Evolutionary conservation across 2,888 invertebrate species (phyloP), one percentile per base, ranked within the genome.

Genomic region (Syrista parreyssii): DNA sequence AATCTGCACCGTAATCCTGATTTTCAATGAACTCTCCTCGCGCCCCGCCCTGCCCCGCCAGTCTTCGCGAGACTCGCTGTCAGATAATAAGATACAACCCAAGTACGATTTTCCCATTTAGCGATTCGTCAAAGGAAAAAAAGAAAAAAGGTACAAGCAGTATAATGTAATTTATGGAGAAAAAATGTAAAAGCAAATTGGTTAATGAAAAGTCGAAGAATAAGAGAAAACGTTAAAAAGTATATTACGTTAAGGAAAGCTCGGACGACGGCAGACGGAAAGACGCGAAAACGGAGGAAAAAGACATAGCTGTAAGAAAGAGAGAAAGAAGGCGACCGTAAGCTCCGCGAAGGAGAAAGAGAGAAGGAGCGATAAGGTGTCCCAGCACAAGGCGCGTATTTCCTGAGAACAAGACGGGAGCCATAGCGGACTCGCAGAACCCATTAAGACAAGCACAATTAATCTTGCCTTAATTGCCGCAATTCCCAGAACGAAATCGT

Each of bases 401-500:
- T 71, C 30, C 30, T 15, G 31, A 71, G 71, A 71, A 71, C 33
- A 30, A 71, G 71, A 33, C 71, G 71, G 55, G n/a, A n/a, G 55
- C 71, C 71, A 15, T 15, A 33, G 71, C 30, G 71, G 30, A 71
- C 71, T 71, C 71, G 71, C 71, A 33, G 71, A 71, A 71, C 71
- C 71, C 71, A 71, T 71, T 71, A 71, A 71, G 71, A 31, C 71
- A 33, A 30, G 30, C 71, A 71, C 71, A 71, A 71, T 71, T 71
- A 71, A 33, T 71, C 30, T 33, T 71, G 71, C 71, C 71, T 71
- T 71, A 71, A 71, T 33, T 71, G 71, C 71, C 71, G 71, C 71
- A 33, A 71, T 71, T 71, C 71, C 71, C 31, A 12, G 71, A 71
- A 71, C 71, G 71, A 71, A 71, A 71, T 71, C 71, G 71, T 71